Base-by-base conservation (phyloP, 2,888 invertebrate genomes). In the Macrophya alboannulata region DNA sequence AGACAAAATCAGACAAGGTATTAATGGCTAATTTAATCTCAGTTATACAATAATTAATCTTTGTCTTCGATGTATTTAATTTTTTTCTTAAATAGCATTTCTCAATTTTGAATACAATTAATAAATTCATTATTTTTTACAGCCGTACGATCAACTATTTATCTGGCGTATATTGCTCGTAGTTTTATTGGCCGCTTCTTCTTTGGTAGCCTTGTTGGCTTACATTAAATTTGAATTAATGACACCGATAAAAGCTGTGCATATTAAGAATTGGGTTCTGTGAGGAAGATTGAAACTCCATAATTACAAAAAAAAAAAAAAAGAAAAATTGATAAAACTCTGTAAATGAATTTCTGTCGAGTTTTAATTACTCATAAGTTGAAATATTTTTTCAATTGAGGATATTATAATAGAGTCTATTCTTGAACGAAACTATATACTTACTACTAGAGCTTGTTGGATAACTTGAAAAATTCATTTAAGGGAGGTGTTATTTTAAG, bases 61-160 rank as follows among this genome's bases (percentile, higher is more conserved):
- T 90, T 94, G 76, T 90, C 92, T 83, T 92, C 94, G 74, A 93
- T 93, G 87, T 89, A 90, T 81, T 8, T 0, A 62, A 90, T 93
- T 74, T 91, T 94, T 51, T 90, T 91, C 43, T 89, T 89, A 94
- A 65, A 88, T 94, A 88, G 84, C 94, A 81, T 71, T 93, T 65
- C 93, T 94, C 89, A 89, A 89, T 86, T 86, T 86, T 87, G 86
- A 86, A 85, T 82, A 48, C 83, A 86, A 74, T 89, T 82, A 79
- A 83, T 51, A 3, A n/a, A 86, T 82, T 77, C 85, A 84, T 85
- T 87, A 88, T 89, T 81, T 86, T 88, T 94, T 94, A 76, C 92
- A 95, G 95, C 94, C 94, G 62, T 95, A 95, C 86, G 95, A 95
- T 90, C 94, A 94, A 86, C 90, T 94, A 45, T 94, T 95, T 87